Evolutionary conservation across 2,113 vertebrate genomes (phyloP), one percentile per base, ranked within the genome.

Genomic region (Poecile atricapillus): DNA sequence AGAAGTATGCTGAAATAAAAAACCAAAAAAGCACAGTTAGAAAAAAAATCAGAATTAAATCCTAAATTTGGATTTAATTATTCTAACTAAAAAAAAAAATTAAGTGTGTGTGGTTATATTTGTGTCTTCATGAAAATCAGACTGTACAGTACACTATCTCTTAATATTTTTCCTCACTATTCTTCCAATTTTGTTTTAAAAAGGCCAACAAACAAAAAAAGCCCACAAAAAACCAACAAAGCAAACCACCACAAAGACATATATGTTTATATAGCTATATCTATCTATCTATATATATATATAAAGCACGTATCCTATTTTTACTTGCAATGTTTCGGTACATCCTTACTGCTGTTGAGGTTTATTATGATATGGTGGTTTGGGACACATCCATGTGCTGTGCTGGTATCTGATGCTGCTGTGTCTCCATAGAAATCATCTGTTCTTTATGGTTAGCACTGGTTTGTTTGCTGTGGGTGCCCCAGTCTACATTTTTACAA

Each of bases 71-170:
- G 50, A 83, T 90, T 90, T 85, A 75, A 83, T 81, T 83, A 70
- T 86, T 97, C 82, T 93, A 94, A 83, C 46, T 65, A 11, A 67
- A 59, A 63, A 58, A 55, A 63, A 67, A 83, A 89, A 75, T n/a
- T 52, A 87, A 31, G 58, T 64, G 15, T 23, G 47, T 74, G 59
- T 79, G 47, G 23, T 74, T 94, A 13, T 83, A 71, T 67, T 83
- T 90, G 43, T 91, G 62, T 93, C 90, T 95, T 96, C 47, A 56
- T 69, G 56, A 93, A 93, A 90, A 71, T 83, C 88, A 95, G 71
- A 70, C 53, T 93, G 94, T 97, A 75, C 92, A 95, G 95, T 96
- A 92, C 95, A 83, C 59, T 81, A 55, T 96, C 95, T 95, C 31
- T 74, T 88, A 59, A 56, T 67, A 41, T 70, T 90, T 85, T 90